phyloP scores from a whole-genome alignment of 1,140 invertebrate species.

The Caenorhabditis briggsae region DNA sequence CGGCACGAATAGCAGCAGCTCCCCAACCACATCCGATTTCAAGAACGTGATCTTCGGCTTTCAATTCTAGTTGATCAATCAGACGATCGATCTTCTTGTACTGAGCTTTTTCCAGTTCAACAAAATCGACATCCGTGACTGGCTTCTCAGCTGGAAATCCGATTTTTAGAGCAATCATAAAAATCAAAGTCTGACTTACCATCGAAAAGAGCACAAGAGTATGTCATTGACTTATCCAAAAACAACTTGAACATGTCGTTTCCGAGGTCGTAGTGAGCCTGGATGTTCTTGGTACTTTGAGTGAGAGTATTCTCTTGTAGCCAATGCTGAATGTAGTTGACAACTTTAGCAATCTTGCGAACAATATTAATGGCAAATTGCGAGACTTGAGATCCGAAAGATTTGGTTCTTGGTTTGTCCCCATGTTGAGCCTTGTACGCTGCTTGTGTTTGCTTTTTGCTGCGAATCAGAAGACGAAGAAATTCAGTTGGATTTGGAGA shows the following conservation, averaged over 20 bases:
- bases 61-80: conserved; percentile 70
- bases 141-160: conserved; percentile 27
- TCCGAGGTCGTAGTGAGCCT: conserved; percentile 70
- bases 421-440: conserved; percentile 42
- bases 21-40: conserved; percentile 78
- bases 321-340: conserved; percentile 68
- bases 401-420: neutral
- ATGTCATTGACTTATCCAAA: conserved; percentile 71
- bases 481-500: conserved; percentile 67
- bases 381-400: conserved; percentile 13
- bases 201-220: conserved; percentile 70
- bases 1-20: conserved; percentile 67
- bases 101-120: conserved; percentile 71
- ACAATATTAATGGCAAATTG: conserved; percentile 32
- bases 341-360: conserved; percentile 55
- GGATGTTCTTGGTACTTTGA: conserved; percentile 64
- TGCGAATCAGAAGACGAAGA: conserved; percentile 67
- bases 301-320: conserved; percentile 63
- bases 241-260: conserved; percentile 73
- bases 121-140: conserved; percentile 10
- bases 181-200: neutral
- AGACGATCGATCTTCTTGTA: conserved; percentile 74
- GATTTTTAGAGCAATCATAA: neutral
- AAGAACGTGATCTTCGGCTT: conserved; percentile 72
- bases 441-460: conserved; percentile 36